Evolutionary conservation across 2,888 invertebrate genomes (phyloP).

Genomic region (Drosophila parthenogenetica): DNA sequence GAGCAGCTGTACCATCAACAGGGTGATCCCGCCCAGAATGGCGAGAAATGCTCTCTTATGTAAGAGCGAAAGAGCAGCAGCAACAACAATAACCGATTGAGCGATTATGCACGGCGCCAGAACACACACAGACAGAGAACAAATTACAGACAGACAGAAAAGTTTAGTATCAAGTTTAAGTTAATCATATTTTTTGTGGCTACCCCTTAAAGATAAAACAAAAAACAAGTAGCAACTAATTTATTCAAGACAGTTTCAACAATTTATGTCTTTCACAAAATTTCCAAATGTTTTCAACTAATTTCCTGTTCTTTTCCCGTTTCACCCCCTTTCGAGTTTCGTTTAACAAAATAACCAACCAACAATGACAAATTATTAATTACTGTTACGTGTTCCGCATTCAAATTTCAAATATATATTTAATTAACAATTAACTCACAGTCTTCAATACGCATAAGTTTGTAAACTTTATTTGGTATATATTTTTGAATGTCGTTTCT

Average conservation of each 20-base stretch:
- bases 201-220: neutral
- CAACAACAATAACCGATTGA: conserved; percentile 20
- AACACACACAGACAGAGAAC: conserved; percentile 20
- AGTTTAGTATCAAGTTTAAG: conserved; percentile 32
- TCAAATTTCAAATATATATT: conserved; percentile 22
- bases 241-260: conserved; percentile 40
- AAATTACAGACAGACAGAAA: conserved; percentile 23
- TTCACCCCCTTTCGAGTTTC: conserved; percentile 1
- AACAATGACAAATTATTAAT: conserved; percentile 40
- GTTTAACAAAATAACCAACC: conserved; percentile 12
- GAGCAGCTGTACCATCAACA: conserved; percentile 85
- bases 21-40: conserved; percentile 82
- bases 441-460: conserved; percentile 22
- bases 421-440: neutral
- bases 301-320: conserved; percentile 12
- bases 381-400: conserved; percentile 51
- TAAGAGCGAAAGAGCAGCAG: conserved; percentile 51
- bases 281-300: conserved; percentile 38
- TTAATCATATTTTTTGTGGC: conserved; percentile 32
- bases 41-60: conserved; percentile 84
- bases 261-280: conserved; percentile 41
- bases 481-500: conserved; percentile 1
- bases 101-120: conserved; percentile 12
- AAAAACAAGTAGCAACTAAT: conserved; percentile 34
- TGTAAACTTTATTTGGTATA: conserved; percentile 73